phyloP scores from a whole-genome alignment of 92 coral and sea anemone genomes.

The Zoanthus gigantus region DNA sequence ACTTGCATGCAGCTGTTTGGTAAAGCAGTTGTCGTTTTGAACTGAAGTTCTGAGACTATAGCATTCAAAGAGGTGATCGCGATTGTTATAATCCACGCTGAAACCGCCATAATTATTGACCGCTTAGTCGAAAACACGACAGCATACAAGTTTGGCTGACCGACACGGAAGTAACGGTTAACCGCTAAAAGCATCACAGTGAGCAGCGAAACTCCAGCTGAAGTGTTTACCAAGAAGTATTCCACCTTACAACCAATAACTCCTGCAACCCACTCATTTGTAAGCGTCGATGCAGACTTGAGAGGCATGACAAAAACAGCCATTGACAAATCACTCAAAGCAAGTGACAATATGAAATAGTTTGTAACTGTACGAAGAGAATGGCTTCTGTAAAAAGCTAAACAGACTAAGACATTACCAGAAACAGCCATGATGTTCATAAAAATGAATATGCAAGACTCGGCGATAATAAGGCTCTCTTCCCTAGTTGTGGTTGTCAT shows the following conservation, averaged over 20 bases:
- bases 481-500: not conserved
- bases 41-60: not conserved
- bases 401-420: slow-evolving; percentile 9
- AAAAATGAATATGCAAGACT: slow-evolving; percentile 8
- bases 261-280: slow-evolving; percentile 15
- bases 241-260: slow-evolving; percentile 1
- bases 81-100: slow-evolving; percentile 7
- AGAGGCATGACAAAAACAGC: slow-evolving; percentile 30
- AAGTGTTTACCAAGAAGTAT: slow-evolving; percentile 6
- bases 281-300: slow-evolving; percentile 1
- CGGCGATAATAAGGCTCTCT: not conserved
- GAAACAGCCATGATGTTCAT: not conserved
- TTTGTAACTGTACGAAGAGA: slow-evolving; percentile 18
- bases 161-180: slow-evolving; percentile 23
- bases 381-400: slow-evolving; percentile 26
- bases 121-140: not conserved
- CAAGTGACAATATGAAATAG: slow-evolving; percentile 20
- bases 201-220: slow-evolving; percentile 21
- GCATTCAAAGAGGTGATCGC: not conserved
- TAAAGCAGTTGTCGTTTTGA: not conserved
- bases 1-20: not conserved
- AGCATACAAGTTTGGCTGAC: not conserved
- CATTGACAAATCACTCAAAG: slow-evolving; percentile 26
- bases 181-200: slow-evolving; percentile 36
- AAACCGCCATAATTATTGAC: slow-evolving; percentile 1